Percentiles rank a stretch among this genome's conserved stretches.
These are phyloP conservation scores for Abrostola tripartita DNA, from an alignment of 2,888 invertebrate species.

Conservation along the genomic window DNA sequence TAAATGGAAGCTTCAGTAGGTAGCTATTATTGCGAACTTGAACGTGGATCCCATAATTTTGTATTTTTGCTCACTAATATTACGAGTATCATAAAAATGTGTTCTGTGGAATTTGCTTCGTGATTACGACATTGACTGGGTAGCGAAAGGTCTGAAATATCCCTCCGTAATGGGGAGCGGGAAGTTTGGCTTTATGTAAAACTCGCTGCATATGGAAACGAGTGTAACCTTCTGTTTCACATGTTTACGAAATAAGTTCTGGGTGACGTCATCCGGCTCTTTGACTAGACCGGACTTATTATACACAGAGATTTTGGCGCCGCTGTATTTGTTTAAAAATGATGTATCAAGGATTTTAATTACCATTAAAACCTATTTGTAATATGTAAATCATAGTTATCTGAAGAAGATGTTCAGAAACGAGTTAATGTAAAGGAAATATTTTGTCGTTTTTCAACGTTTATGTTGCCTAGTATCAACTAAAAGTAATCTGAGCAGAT, in stretches of 20 bases:
- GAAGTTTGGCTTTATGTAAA: constrained; percentile 49
- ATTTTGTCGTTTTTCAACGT: too few species aligned
- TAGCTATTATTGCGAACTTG: constrained; percentile 66
- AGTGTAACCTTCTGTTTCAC: constrained; percentile 47
- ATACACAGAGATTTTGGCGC: not conserved
- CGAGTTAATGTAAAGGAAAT: too few species aligned
- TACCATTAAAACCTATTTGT: too few species aligned
- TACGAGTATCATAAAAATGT: constrained; percentile 53
- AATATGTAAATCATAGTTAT: too few species aligned
- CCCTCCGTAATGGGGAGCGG: constrained; percentile 22
- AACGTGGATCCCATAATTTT: constrained; percentile 53
- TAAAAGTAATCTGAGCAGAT: too few species aligned
- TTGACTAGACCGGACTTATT: constrained; percentile 2
- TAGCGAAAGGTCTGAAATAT: constrained; percentile 29
- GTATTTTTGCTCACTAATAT: constrained; percentile 59
- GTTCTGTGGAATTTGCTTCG: constrained; percentile 40
- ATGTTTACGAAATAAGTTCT: constrained; percentile 52
- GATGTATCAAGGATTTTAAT: not conserved
- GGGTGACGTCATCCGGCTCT: constrained; percentile 40
- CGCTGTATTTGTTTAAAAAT: not conserved
- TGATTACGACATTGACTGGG: constrained; percentile 46
- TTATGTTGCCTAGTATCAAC: too few species aligned
- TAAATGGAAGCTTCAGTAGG: constrained; percentile 61
- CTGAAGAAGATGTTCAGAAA: too few species aligned
- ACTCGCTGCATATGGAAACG: constrained; percentile 48